Evolutionary conservation across 2,113 vertebrate genomes (phyloP).

Genomic region (Symphodus melops): DNA sequence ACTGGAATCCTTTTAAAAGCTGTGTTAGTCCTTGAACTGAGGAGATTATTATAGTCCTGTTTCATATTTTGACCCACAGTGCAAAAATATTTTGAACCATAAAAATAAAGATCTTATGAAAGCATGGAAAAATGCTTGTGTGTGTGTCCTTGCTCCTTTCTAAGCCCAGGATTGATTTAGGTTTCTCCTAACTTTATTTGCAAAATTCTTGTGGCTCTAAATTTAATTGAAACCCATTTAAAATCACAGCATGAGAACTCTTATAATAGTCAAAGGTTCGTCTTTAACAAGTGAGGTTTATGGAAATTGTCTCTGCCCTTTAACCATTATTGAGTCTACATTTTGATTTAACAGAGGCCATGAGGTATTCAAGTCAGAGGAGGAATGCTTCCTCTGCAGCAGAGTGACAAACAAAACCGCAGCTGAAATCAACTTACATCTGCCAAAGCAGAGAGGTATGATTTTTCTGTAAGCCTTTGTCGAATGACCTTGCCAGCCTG

Average conservation of each 20-base stretch:
- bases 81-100: slow-evolving; percentile 21
- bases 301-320: slow-evolving; percentile 47
- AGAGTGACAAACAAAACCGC: neutral
- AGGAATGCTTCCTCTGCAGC: slow-evolving; percentile 3
- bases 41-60: neutral
- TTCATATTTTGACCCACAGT: slow-evolving; percentile 10
- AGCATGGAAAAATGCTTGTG: neutral
- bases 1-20: no score
- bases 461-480: slow-evolving; percentile 35
- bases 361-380: neutral
- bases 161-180: slow-evolving; percentile 45
- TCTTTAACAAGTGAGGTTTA: slow-evolving; percentile 39
- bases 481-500: slow-evolving; percentile 44
- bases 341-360: slow-evolving; percentile 30
- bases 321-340: slow-evolving; percentile 30
- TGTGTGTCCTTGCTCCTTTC: slow-evolving; percentile 40
- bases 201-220: slow-evolving; percentile 62
- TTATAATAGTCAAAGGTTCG: slow-evolving; percentile 48
- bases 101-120: neutral
- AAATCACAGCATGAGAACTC: slow-evolving; percentile 66
- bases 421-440: slow-evolving; percentile 16
- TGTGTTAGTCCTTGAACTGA: no score
- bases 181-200: slow-evolving; percentile 52
- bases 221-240: slow-evolving; percentile 71
- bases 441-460: slow-evolving; percentile 28